Evolutionary conservation across 2,888 invertebrate genomes (phyloP).

Genomic region (Ecliptopera silaceata): DNA sequence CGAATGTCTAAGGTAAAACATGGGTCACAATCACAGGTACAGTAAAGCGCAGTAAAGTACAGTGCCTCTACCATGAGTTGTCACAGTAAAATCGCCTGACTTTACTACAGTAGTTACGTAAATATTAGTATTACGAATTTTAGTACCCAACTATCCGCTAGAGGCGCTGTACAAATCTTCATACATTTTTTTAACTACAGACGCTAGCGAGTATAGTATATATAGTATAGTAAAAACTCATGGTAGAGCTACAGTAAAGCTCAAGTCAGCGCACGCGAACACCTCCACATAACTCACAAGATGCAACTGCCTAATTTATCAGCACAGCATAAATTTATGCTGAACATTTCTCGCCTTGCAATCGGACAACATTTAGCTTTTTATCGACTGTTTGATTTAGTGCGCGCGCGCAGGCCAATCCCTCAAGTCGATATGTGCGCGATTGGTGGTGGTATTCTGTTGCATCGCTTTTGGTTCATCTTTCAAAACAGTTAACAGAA

Average conservation of each 20-base stretch:
- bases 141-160: too few species aligned
- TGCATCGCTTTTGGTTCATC: not conserved
- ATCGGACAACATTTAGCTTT: constrained; percentile 82
- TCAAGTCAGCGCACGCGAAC: constrained; percentile 9
- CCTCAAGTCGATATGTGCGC: constrained; percentile 75
- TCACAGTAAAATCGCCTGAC: too few species aligned
- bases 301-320: constrained; percentile 73
- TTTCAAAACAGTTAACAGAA: too few species aligned
- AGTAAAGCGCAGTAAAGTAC: constrained; percentile 22
- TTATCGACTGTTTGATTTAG: constrained; percentile 43
- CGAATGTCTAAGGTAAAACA: not conserved
- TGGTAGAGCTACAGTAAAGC: constrained; percentile 20
- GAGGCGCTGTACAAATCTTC: too few species aligned
- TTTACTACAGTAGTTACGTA: too few species aligned
- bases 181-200: too few species aligned
- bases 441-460: constrained; percentile 59
- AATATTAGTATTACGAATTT: too few species aligned
- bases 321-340: constrained; percentile 76
- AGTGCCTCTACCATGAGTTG: too few species aligned
- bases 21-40: constrained; percentile 3
- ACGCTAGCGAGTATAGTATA: too few species aligned
- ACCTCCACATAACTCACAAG: constrained; percentile 62
- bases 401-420: constrained; percentile 66
- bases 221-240: too few species aligned
- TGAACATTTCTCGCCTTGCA: constrained; percentile 67